Base-by-base conservation (phyloP, 2,797 vertebrate species). In the Momotus momota region DNA sequence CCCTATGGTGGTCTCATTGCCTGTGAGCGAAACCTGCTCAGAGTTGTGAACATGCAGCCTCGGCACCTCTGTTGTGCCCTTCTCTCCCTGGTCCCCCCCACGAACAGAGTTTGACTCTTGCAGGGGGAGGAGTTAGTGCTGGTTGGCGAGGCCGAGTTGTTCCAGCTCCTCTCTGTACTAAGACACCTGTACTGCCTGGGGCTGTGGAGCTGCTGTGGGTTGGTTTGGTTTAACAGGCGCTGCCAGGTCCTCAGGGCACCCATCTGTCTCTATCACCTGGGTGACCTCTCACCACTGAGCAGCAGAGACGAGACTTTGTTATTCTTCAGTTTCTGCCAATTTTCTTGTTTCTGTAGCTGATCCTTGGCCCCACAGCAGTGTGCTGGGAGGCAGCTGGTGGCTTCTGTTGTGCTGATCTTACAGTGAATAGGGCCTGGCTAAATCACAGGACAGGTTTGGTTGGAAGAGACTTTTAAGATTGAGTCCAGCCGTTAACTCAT, bases 301-400 rank as follows among this genome's bases (percentile, higher is more conserved):
- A 52, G 19, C 75, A 67, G 54, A 48, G 66, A 52, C 0, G 4
- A 71, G 16, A 49, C 23, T 55, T 73, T 11, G 17, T 67, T 61
- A 8, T 46, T 45, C 40, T 60, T 62, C 35, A 20, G 0, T 61
- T 93, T 48, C 60, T 70, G 19, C 25, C 38, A 2, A 26, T 33
- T 41, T 83, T 58, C 10, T 67, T 2, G 9, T 54, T 87, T 48
- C 26, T 41, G 3, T 58, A 46, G 41, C 18, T 33, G 7, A 35
- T 35, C 29, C 35, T 71, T 75, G 4, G 2, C 21, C 17, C 41
- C 1, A 0, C 31, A 41, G 21, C 33, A 27, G 3, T 6, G 31
- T 26, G 14, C 38, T 55, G 3, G 35, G 35, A 81, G 55, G 40
- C 67, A 74, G 8, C 26, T 20, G 11, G 7, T 45, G 88, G 20